Evolutionary conservation across 2,888 invertebrate species (phyloP).

Genomic region (Thereva nobilitata): DNA sequence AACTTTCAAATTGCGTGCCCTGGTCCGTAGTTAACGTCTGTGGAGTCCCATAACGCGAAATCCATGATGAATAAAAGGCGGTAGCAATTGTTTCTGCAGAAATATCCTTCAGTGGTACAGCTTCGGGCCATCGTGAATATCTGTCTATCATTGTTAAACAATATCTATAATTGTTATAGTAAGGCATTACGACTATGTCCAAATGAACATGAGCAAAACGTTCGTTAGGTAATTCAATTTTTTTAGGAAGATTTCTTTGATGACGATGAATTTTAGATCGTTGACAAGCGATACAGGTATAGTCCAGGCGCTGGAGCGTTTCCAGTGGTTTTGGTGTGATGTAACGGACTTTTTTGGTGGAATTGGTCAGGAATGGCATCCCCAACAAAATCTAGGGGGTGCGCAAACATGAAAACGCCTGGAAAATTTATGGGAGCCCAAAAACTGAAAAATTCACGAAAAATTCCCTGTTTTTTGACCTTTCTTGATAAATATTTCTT

Average conservation of each 20-base stretch:
- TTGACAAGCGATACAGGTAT: conserved; percentile 27
- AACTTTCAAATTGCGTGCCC: conserved; percentile 36
- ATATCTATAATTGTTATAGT: conserved; percentile 4
- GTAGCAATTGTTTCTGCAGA: conserved; percentile 39
- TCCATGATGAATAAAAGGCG: conserved; percentile 8
- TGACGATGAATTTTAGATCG: conserved; percentile 20
- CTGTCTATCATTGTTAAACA: conserved; percentile 23
- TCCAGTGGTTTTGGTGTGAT: no score
- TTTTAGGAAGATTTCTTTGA: not conserved
- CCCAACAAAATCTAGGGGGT: no score
- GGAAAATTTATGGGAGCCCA: no score
- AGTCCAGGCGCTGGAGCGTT: no score
- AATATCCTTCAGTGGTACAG: conserved; percentile 13
- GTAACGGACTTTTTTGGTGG: no score
- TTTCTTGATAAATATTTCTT: no score
- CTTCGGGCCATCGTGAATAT: conserved; percentile 28
- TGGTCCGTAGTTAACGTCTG: conserved; percentile 12
- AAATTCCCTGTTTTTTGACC: no score
- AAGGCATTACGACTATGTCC: no score
- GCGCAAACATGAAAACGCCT: no score
- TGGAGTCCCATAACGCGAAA: conserved; percentile 33
- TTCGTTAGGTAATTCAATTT: not conserved
- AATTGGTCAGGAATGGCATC: no score
- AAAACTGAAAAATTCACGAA: no score
- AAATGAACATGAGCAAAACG: conserved; percentile 26